Conservation (phyloP, 2,113 vertebrate genomes). For the Myrmecophaga tridactyla region DNA sequence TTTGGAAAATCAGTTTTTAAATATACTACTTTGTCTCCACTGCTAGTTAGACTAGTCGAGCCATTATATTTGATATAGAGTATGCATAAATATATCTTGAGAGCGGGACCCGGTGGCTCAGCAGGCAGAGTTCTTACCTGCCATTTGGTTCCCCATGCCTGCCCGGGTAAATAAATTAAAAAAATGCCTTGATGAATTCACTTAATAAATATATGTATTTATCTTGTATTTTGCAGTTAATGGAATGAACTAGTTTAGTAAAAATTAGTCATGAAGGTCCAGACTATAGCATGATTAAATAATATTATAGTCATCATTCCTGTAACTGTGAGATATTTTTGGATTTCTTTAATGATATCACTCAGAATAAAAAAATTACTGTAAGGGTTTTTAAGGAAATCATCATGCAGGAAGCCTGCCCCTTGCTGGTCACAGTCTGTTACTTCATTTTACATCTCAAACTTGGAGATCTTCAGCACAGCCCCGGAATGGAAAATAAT, state of each 20-base stretch:
- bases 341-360: constrained; percentile 22
- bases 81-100: neutral
- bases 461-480: neutral
- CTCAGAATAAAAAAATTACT: constrained; percentile 18
- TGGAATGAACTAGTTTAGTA: neutral
- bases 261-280: neutral
- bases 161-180: too few relatives aligned
- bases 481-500: neutral
- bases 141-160: too few relatives aligned
- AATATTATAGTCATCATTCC: neutral
- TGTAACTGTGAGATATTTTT: constrained; percentile 11
- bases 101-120: too few relatives aligned
- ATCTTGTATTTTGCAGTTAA: constrained; percentile 29
- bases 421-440: constrained; percentile 75
- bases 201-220: neutral
- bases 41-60: neutral
- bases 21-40: neutral
- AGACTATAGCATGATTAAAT: neutral
- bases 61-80: neutral
- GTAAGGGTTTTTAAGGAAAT: neutral
- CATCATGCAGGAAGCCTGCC: constrained; percentile 69
- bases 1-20: neutral
- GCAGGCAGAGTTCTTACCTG: too few relatives aligned
- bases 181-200: neutral
- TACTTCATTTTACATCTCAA: neutral